These are phyloP conservation scores for Thera britannica DNA, from an alignment of 2,888 invertebrate species.

Conservation along the genomic window DNA sequence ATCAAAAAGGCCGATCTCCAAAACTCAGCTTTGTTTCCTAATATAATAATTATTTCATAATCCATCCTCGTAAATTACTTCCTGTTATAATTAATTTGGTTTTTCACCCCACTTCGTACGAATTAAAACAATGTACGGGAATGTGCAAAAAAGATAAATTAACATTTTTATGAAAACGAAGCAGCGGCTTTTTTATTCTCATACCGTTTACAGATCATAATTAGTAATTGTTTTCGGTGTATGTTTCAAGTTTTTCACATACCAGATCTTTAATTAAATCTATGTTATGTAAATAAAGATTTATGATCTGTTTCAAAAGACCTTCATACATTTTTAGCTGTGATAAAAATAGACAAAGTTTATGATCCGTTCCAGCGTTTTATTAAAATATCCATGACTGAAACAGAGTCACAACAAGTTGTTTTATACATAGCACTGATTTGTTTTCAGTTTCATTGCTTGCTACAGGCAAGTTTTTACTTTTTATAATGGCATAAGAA, in stretches of 20 bases:
- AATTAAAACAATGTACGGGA: slow-evolving; percentile 27
- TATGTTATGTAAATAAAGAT: slow-evolving; percentile 12
- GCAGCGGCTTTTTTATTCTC: slow-evolving; percentile 11
- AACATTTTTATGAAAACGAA: slow-evolving; percentile 28
- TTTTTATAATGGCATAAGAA: too few relatives aligned
- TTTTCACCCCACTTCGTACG: slow-evolving; percentile 23
- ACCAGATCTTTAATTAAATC: slow-evolving; percentile 16
- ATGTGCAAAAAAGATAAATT: slow-evolving; percentile 26
- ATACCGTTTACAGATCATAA: slow-evolving; percentile 24
- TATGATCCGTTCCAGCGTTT: too few relatives aligned
- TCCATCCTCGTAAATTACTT: slow-evolving; percentile 40
- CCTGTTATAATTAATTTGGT: slow-evolving; percentile 35
- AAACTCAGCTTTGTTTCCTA: slow-evolving; percentile 26
- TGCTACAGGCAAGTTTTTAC: too few relatives aligned
- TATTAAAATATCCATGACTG: too few relatives aligned
- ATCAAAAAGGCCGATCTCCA: slow-evolving; percentile 33
- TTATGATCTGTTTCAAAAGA: slow-evolving; percentile 4
- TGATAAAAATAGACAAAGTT: too few relatives aligned
- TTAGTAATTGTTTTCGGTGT: background rate
- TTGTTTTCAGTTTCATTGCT: too few relatives aligned
- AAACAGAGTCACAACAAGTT: too few relatives aligned
- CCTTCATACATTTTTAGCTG: background rate
- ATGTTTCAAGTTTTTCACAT: slow-evolving; percentile 7
- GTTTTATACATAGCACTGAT: too few relatives aligned
- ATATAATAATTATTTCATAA: slow-evolving; percentile 40